phyloP scores from a whole-genome alignment of 2,797 vertebrate species.

The Nannoperca australis region DNA sequence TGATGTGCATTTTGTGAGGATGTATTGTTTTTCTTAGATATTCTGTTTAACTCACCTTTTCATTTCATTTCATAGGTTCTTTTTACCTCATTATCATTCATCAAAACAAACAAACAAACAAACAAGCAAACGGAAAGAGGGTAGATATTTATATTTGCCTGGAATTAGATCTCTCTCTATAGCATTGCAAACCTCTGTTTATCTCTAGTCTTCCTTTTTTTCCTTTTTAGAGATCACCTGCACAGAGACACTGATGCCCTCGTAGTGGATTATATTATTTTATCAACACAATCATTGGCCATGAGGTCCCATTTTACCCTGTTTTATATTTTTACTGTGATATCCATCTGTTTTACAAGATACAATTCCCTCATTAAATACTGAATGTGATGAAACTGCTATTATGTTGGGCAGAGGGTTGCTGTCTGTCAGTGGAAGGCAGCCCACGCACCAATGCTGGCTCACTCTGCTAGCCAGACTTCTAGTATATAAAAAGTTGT shows the following conservation, averaged over 20 bases:
- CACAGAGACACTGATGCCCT: not conserved
- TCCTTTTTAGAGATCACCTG: conserved; percentile 3
- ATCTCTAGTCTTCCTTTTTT: not conserved
- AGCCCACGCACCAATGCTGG: conserved; percentile 26
- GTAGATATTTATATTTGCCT: not conserved
- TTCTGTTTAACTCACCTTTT: not conserved
- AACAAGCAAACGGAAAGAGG: not conserved
- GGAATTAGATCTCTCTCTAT: not conserved
- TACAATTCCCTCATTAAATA: conserved; percentile 43
- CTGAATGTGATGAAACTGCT: conserved; percentile 38
- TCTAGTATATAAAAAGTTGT: no score
- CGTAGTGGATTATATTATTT: conserved; percentile 4
- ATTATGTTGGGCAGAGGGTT: conserved; percentile 26
- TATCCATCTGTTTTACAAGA: conserved; percentile 51
- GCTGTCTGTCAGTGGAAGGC: conserved; percentile 35
- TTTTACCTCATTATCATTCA: no score
- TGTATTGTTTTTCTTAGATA: not conserved
- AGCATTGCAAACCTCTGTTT: not conserved
- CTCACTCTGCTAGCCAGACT: conserved; percentile 15
- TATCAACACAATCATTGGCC: conserved; percentile 19
- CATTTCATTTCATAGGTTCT: no score
- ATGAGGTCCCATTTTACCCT: conserved; percentile 18
- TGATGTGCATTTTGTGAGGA: not conserved
- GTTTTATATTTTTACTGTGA: conserved; percentile 37
- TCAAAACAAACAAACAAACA: no score